Evolutionary conservation across 2,797 vertebrate species (phyloP).

Genomic region (Halcyon leucocephala): DNA sequence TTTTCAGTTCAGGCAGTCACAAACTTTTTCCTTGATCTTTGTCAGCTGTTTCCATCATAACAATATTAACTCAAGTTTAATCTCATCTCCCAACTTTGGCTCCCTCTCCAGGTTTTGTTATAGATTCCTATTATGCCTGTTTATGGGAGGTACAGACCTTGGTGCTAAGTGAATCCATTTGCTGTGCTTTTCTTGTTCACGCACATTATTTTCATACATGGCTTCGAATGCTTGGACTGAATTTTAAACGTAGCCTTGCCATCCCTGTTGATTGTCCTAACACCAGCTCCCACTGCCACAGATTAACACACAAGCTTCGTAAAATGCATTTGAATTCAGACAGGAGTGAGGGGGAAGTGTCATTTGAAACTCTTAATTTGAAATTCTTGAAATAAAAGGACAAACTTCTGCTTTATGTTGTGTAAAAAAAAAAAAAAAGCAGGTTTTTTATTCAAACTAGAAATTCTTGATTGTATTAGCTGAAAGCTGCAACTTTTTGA

Average conservation of each 20-base stretch:
- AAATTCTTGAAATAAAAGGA: not conserved
- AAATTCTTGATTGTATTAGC: not conserved
- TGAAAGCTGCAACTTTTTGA: not conserved
- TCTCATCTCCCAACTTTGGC: not conserved
- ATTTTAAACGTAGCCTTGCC: not conserved
- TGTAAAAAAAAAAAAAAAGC: not conserved
- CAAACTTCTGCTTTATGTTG: not conserved
- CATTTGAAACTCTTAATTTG: not conserved
- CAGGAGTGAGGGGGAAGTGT: not conserved
- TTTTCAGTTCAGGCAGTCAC: not conserved
- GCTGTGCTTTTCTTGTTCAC: not conserved
- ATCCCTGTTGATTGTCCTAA: not conserved
- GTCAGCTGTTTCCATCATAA: not conserved
- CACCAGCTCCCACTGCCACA: not conserved
- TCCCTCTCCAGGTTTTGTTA: not conserved
- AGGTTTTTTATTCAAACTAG: not conserved
- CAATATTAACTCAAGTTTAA: slow-evolving; percentile 37
- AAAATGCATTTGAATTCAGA: not conserved
- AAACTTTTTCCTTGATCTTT: slow-evolving; percentile 1
- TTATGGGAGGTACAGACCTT: not conserved
- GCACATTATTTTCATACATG: not conserved
- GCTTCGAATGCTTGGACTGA: not conserved
- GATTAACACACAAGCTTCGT: not conserved
- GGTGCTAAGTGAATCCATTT: not conserved
- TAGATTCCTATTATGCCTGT: not conserved